Percentiles rank a stretch among this genome's conserved stretches.
phyloP scores from a whole-genome alignment of 2,888 invertebrate species.

The Papilio demoleus region DNA sequence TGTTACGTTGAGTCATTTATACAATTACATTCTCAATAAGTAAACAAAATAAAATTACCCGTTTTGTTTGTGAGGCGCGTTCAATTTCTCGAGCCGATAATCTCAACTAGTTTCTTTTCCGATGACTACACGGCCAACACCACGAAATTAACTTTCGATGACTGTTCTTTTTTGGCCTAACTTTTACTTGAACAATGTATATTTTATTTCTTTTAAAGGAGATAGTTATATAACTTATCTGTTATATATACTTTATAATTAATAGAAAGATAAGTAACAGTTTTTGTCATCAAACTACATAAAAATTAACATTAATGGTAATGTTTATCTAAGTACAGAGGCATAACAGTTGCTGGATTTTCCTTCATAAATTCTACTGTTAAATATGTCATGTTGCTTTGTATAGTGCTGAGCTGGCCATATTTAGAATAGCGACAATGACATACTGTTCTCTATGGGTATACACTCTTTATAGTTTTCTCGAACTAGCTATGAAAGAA shows the following conservation, averaged over 20 bases:
- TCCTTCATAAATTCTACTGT: neutral
- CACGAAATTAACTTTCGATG: slow-evolving; percentile 24
- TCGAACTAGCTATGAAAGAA: neutral
- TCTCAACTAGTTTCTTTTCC: slow-evolving; percentile 27
- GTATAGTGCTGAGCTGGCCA: slow-evolving; percentile 7
- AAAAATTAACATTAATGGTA: too few relatives aligned
- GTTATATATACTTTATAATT: too few relatives aligned
- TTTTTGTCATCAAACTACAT: too few relatives aligned
- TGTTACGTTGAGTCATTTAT: neutral
- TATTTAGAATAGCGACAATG: slow-evolving; percentile 27
- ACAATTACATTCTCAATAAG: neutral
- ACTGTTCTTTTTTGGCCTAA: slow-evolving; percentile 19
- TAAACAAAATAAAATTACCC: neutral
- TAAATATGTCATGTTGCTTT: slow-evolving; percentile 13
- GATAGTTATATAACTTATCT: too few relatives aligned
- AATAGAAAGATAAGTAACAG: too few relatives aligned
- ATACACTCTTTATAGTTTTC: slow-evolving; percentile 12
- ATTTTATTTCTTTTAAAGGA: too few relatives aligned
- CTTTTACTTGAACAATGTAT: neutral
- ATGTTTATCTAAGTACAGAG: neutral
- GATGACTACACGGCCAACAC: slow-evolving; percentile 19
- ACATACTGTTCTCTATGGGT: slow-evolving; percentile 21
- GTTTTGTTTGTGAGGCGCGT: slow-evolving; percentile 9
- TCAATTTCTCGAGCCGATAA: slow-evolving; percentile 14
- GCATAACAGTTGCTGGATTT: neutral